Percentiles rank a stretch among this genome's conserved stretches.
Evolutionary conservation across 2,797 vertebrate genomes (phyloP).

Genomic region (Tauraco hartlaubi): DNA sequence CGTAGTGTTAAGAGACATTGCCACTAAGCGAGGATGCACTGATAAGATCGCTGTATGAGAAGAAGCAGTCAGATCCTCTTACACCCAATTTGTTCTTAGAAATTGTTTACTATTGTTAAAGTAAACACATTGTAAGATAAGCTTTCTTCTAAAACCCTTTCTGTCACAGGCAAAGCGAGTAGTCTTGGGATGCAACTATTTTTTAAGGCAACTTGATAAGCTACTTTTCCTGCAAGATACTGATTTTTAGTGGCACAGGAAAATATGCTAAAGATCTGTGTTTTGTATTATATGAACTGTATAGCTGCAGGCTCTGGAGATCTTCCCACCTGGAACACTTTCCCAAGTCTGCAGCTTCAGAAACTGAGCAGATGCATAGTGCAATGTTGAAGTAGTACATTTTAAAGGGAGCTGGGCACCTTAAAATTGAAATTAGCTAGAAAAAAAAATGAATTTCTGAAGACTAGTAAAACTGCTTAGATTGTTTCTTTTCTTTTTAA

Average conservation of each 20-base stretch:
- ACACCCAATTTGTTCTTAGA: conserved; percentile 24
- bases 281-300: background rate
- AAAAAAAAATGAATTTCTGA: background rate
- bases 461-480: background rate
- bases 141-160: conserved; percentile 12
- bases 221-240: background rate
- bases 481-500: background rate
- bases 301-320: background rate
- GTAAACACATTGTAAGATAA: conserved; percentile 37
- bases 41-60: conserved; percentile 10
- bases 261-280: background rate
- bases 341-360: background rate
- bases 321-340: background rate
- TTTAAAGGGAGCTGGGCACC: background rate
- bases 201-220: background rate
- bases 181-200: background rate
- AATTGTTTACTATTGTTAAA: conserved; percentile 33
- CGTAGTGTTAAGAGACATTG: background rate
- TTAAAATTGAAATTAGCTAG: background rate
- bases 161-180: background rate
- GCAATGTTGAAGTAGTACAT: background rate
- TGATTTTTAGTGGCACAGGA: background rate
- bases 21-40: background rate
- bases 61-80: background rate
- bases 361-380: background rate